phyloP scores from a whole-genome alignment of 2,113 vertebrate genomes.

The Ptilonorhynchus violaceus region DNA sequence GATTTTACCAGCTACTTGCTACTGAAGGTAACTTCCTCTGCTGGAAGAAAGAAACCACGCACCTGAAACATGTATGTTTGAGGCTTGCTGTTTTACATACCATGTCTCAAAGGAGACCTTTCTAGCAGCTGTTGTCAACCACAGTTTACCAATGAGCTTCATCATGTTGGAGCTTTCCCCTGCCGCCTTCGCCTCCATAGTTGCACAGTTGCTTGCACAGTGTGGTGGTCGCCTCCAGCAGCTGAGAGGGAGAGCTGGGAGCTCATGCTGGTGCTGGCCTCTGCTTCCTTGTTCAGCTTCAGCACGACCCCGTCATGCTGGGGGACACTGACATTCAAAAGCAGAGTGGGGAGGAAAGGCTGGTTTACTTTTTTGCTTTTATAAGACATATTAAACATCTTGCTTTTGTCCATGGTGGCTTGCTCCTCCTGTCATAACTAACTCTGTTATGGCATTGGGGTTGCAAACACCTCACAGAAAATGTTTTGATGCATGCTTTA shows the following conservation, averaged over 20 bases:
- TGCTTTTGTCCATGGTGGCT: neutral
- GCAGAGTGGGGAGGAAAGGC: neutral
- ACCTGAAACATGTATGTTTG: neutral
- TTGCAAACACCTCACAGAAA: neutral
- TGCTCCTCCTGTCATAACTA: neutral
- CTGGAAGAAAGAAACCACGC: neutral
- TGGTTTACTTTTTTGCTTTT: neutral
- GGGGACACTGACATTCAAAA: neutral
- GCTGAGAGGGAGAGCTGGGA: neutral
- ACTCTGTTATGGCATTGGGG: neutral
- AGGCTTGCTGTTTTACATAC: neutral
- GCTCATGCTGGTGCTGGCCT: neutral
- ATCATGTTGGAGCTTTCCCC: neutral
- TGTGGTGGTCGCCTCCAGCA: fast-evolving
- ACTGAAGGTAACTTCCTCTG: neutral
- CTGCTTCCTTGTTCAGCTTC: neutral
- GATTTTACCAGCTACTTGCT: neutral
- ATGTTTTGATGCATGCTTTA: neutral
- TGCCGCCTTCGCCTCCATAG: neutral
- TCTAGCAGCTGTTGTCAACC: neutral
- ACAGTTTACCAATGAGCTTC: neutral
- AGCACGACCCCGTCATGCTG: fast-evolving
- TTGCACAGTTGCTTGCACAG: neutral
- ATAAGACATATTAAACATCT: neutral
- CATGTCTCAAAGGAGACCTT: neutral